Evolutionary conservation across 2,888 invertebrate genomes (phyloP), one percentile per base, ranked within the genome.

Genomic region (Nezara viridula): DNA sequence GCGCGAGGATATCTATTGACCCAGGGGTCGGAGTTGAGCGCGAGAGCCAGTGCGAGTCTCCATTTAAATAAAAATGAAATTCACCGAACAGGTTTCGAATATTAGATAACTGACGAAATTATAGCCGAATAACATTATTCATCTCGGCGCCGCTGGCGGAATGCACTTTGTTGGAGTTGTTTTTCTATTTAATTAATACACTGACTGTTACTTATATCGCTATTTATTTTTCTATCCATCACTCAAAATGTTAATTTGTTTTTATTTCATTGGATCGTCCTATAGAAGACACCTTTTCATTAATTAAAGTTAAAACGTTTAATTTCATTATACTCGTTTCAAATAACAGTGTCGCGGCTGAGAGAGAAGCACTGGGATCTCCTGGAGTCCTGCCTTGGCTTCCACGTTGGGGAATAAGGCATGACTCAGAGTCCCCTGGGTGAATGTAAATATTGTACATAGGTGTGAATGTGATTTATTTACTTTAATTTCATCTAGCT

Each of bases 31-130:
- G 60, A 60, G 60, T 60, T 60, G 60, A 60, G 4, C 60, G 60
- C 60, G 60, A 60, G 60, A 16, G 60, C 60, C 60, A 4, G 27
- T 27, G 60, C 27, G 60, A n/a, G 60, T 27, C 60, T 27, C 60
- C 60, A 60, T 60, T 60, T 60, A 60, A 60, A 60, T 60, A 60
- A 60, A 60, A 60, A 60, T 60, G 27, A 60, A 60, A 60, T 60
- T 27, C 60, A 27, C 27, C 27, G 4, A 60, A 60, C 60, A 60
- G 60, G 60, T 60, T 60, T 60, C 60, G 60, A 60, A 60, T 60
- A 60, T 60, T 32, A 60, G 60, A 60, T 60, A 60, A 60, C 60
- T 60, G 60, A 60, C 60, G 60, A 60, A 60, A 60, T 60, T 60
- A 60, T 60, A 60, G 12, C 21, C 60, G 60, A 60, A 60, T 60